A percentile compares a stretch with the other conserved stretches of the same genome.
These are phyloP conservation scores for Lordiphosa mommai DNA, from an alignment of 1,140 invertebrate genomes.

Conservation along the genomic window DNA sequence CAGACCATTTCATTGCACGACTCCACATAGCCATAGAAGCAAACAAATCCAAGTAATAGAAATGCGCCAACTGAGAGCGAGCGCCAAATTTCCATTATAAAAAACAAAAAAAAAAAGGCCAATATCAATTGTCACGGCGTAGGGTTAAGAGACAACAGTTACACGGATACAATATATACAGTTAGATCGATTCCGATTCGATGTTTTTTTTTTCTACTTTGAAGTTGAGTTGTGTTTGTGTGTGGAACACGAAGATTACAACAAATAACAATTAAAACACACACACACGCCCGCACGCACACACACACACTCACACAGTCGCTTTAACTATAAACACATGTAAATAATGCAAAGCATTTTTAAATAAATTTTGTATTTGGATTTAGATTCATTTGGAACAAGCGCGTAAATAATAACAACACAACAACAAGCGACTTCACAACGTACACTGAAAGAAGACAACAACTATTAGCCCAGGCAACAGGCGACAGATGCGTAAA, in stretches of 20 bases:
- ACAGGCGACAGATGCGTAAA: constrained; percentile 6
- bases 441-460: constrained; percentile 55
- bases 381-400: constrained; percentile 35
- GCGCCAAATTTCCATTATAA: constrained; percentile 63
- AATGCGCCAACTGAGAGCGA: constrained; percentile 61
- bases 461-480: constrained; percentile 35
- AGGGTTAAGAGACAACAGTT: neutral
- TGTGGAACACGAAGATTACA: constrained; percentile 36
- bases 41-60: constrained; percentile 51
- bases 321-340: constrained; percentile 38
- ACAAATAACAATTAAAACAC: constrained; percentile 37
- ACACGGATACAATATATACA: neutral
- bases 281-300: constrained; percentile 22
- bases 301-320: constrained; percentile 25
- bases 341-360: constrained; percentile 48
- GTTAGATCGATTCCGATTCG: neutral
- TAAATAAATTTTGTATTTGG: constrained; percentile 48
- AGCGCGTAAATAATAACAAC: constrained; percentile 49
- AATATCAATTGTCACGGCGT: neutral
- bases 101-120: neutral
- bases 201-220: constrained; percentile 8
- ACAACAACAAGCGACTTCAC: constrained; percentile 65
- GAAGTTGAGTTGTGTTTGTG: constrained; percentile 12
- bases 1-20: constrained; percentile 78
- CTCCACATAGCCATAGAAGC: constrained; percentile 65